These are phyloP conservation scores for Agrotis puta DNA, from an alignment of 2,888 invertebrate genomes.

Conservation along the genomic window DNA sequence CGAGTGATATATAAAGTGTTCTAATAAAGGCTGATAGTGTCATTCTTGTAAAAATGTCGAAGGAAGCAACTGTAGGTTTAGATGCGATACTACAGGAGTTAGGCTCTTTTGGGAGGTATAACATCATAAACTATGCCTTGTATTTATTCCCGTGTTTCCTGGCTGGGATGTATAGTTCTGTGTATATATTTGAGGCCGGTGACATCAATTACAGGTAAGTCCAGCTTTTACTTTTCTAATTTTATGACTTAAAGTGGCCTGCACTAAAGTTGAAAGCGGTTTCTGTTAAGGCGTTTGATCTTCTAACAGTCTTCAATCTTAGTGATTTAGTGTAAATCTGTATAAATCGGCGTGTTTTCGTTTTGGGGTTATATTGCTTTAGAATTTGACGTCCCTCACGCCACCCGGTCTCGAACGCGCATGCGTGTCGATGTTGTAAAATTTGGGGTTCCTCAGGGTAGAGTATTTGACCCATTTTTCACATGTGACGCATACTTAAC, in stretches of 20 bases:
- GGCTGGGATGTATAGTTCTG: conserved; percentile 86
- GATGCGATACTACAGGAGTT: conserved; percentile 81
- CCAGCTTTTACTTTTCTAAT: background rate
- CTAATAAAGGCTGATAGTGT: conserved; percentile 61
- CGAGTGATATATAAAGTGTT: conserved; percentile 59
- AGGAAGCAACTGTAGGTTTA: conserved; percentile 73
- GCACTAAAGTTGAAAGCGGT: background rate
- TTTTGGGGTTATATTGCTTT: conserved; percentile 54
- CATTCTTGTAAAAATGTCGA: conserved; percentile 73
- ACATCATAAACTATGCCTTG: conserved; percentile 84
- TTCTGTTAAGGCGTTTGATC: background rate
- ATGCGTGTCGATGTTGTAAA: conserved; percentile 67
- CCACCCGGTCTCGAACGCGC: conserved; percentile 66
- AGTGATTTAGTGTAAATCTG: background rate
- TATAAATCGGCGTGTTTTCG: conserved; percentile 13
- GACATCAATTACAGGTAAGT: conserved; percentile 84
- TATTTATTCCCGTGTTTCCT: conserved; percentile 84
- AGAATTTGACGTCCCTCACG: conserved; percentile 51
- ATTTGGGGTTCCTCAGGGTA: conserved; percentile 56
- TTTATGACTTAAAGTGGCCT: conserved; percentile 17
- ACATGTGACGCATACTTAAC: background rate
- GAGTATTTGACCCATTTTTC: conserved; percentile 13
- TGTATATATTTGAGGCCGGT: conserved; percentile 85
- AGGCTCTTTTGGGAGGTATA: conserved; percentile 86
- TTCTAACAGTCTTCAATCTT: background rate